Evolutionary conservation across 2,888 invertebrate genomes (phyloP), one percentile per base, ranked within the genome.

Genomic region (Drosophila falleni): DNA sequence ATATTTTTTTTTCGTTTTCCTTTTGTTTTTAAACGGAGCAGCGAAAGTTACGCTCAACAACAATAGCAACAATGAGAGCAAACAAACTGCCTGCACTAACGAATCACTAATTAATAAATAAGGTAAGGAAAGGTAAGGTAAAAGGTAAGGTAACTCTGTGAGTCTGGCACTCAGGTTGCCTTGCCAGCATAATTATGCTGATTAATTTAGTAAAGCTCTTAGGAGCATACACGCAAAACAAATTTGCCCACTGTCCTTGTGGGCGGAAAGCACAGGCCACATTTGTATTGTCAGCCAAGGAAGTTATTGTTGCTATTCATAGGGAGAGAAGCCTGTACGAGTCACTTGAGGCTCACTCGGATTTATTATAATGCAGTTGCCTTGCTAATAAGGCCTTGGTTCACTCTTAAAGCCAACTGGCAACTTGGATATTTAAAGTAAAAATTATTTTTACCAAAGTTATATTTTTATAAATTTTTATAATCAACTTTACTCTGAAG

Each of bases 81-180:
- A 77, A 76, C 64, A 73, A 61, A 63, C 68, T 73, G 69, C 53
- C 62, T 62, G 74, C 69, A 76, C 81, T 83, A 82, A 82, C 80
- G 78, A 78, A 82, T 80, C 73, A 78, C 82, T 82, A 82, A 82
- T 82, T 82, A 82, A 82, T 82, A 82, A 82, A 82, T 82, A 82
- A 80, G 81, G 67, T 58, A 71, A 63, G 68, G 15, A 16, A 55
- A 47, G 39, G 31, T 41, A 54, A 54, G 33, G 33, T 26, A 37
- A n/a, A n/a, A n/a, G n/a, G n/a, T n/a, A 58, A 54, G 33, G 33
- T 26, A 37, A 26, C 56, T 16, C 23, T 60, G 33, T 3, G 51
- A 49, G 51, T 37, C 9, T 33, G 26, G 29, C n/a, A 58, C 29
- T 70, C 68, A 53, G 42, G 65, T 71, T 74, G 65, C 75, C 79